Percentiles rank a stretch among this genome's conserved stretches.
Conservation (phyloP, 2,113 vertebrate genomes). For the Furnarius figulus region DNA sequence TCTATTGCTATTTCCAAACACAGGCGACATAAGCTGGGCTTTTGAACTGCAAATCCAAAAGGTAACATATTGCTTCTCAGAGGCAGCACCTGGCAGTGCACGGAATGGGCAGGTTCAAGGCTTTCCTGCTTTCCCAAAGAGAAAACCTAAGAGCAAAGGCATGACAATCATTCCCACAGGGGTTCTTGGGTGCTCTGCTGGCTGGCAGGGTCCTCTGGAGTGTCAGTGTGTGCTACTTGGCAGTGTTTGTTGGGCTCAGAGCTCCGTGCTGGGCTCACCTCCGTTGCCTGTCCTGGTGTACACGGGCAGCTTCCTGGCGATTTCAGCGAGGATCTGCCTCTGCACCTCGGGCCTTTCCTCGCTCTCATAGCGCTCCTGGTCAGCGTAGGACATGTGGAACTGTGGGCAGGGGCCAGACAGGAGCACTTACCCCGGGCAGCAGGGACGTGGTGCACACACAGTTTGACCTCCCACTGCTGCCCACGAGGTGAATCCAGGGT, state of each 20-base stretch:
- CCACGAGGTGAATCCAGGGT: background rate
- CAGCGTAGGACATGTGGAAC: constrained; percentile 92
- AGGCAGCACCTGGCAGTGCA: background rate
- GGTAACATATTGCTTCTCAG: background rate
- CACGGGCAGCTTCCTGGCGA: constrained; percentile 89
- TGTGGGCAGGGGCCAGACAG: constrained; percentile 51
- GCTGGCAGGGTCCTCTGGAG: accelerated
- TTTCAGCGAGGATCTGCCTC: constrained; percentile 91
- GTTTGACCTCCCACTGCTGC: background rate
- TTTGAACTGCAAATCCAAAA: background rate
- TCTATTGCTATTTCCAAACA: background rate
- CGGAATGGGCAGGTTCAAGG: background rate
- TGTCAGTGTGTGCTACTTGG: accelerated
- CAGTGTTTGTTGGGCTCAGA: accelerated
- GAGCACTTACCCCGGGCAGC: background rate
- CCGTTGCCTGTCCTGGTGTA: constrained; percentile 89
- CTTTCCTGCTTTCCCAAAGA: background rate
- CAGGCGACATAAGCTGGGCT: background rate
- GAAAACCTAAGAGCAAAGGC: background rate
- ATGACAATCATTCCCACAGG: background rate
- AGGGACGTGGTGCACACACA: accelerated
- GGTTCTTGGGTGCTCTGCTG: accelerated
- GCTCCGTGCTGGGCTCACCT: constrained; percentile 74
- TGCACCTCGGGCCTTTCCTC: constrained; percentile 93
- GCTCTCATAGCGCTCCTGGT: constrained; percentile 92